Conservation (phyloP, 2,797 vertebrate species). For the Chaetodon trifasciatus region DNA sequence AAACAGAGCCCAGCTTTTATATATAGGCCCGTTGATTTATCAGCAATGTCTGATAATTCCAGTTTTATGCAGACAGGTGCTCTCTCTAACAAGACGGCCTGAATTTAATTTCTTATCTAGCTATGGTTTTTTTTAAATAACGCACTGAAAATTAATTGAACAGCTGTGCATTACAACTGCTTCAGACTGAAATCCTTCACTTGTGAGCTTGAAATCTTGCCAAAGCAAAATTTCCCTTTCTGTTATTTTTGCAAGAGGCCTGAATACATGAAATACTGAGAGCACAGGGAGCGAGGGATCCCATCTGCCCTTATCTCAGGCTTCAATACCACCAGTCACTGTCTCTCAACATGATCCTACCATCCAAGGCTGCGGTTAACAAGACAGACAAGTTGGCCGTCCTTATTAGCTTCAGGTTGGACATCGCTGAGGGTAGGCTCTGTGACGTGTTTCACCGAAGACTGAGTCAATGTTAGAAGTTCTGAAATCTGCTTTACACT, state of each 20-base stretch:
- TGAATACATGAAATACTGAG: background rate
- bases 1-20: too few relatives aligned
- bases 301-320: constrained; percentile 28
- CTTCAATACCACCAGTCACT: constrained; percentile 22
- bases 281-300: constrained; percentile 29
- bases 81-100: background rate
- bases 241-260: constrained; percentile 10
- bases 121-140: background rate
- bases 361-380: constrained; percentile 53
- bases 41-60: background rate
- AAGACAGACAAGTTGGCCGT: constrained; percentile 45
- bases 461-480: constrained; percentile 33
- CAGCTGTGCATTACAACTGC: background rate
- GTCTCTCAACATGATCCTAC: constrained; percentile 43
- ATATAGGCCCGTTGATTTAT: too few relatives aligned
- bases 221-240: background rate
- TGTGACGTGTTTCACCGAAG: constrained; percentile 45
- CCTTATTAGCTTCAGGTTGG: constrained; percentile 57
- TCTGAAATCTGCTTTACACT: constrained; percentile 36
- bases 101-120: background rate
- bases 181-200: background rate
- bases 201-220: constrained; percentile 1
- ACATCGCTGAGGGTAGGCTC: constrained; percentile 27
- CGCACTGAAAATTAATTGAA: background rate
- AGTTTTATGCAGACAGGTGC: background rate